These are phyloP conservation scores for Arctopsyche grandis DNA, from an alignment of 1,140 invertebrate species.

Conservation along the genomic window DNA sequence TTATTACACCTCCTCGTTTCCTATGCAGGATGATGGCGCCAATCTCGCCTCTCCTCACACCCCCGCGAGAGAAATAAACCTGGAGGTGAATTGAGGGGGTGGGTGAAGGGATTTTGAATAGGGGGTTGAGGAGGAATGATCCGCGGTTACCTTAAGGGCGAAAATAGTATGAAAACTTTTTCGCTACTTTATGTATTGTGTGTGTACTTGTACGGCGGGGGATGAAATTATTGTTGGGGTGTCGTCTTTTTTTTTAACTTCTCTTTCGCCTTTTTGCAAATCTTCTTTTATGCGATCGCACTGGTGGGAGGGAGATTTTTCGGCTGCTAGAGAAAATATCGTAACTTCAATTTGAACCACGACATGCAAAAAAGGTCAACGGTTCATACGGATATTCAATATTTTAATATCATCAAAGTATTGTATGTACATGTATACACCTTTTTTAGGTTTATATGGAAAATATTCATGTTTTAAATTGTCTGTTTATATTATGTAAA, in stretches of 20 bases:
- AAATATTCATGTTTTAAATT: too few species aligned
- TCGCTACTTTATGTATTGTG: not conserved
- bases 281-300: slow-evolving; percentile 47
- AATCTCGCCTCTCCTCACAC: slow-evolving; percentile 37
- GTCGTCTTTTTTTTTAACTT: slow-evolving; percentile 18
- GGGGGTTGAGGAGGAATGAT: slow-evolving; percentile 43
- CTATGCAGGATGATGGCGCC: slow-evolving; percentile 51
- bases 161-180: slow-evolving; percentile 53
- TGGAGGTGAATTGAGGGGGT: not conserved
- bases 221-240: slow-evolving; percentile 52
- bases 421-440: too few species aligned
- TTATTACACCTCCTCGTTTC: slow-evolving; percentile 50
- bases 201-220: slow-evolving; percentile 29
- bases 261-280: slow-evolving; percentile 42
- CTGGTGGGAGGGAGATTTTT: slow-evolving; percentile 36
- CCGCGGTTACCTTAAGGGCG: slow-evolving; percentile 50
- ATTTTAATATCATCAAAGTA: too few species aligned
- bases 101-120: not conserved
- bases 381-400: too few species aligned
- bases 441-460: too few species aligned
- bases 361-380: not conserved
- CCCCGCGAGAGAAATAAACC: slow-evolving; percentile 24
- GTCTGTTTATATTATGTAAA: too few species aligned
- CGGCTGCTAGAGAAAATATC: slow-evolving; percentile 15
- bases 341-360: not conserved